Evolutionary conservation across 2,888 invertebrate species (phyloP).

Genomic region (Eupsilia transversa): DNA sequence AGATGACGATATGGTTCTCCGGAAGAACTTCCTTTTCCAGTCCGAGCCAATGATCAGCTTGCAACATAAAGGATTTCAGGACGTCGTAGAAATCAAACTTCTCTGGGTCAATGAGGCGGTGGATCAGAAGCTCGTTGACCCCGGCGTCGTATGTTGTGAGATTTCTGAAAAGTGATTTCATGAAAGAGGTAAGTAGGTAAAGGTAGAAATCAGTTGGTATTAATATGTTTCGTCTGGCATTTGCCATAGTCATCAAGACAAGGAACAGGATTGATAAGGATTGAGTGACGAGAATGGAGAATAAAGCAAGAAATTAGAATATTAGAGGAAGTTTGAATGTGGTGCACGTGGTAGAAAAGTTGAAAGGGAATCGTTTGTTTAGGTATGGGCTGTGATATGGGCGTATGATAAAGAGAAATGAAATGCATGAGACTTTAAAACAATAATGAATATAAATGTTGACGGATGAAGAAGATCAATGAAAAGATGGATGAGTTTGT

Average conservation of each 20-base stretch:
- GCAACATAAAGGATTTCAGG: constrained; percentile 77
- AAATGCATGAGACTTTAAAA: not conserved
- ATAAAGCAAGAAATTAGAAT: not conserved
- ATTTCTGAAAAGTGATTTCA: constrained; percentile 70
- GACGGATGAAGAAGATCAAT: not conserved
- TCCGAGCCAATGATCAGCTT: constrained; percentile 80
- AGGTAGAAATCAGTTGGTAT: not conserved
- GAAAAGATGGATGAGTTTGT: not conserved
- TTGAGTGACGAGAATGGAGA: not conserved
- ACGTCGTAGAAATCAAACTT: constrained; percentile 80
- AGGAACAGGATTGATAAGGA: not conserved
- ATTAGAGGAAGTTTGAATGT: not conserved
- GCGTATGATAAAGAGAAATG: not conserved
- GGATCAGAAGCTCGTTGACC: constrained; percentile 79
- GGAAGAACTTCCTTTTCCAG: constrained; percentile 69
- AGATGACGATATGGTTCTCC: constrained; percentile 79
- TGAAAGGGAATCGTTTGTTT: not conserved
- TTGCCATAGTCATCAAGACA: not conserved
- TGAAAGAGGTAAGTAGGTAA: not conserved
- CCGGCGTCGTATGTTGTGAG: constrained; percentile 74
- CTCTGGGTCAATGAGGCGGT: constrained; percentile 76
- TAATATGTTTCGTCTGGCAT: too few relatives aligned
- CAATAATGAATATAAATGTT: not conserved
- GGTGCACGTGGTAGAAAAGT: not conserved
- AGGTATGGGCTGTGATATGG: not conserved